Evolutionary conservation across 1,140 invertebrate species (phyloP).

Genomic region (Pseudomyrmex sp.): DNA sequence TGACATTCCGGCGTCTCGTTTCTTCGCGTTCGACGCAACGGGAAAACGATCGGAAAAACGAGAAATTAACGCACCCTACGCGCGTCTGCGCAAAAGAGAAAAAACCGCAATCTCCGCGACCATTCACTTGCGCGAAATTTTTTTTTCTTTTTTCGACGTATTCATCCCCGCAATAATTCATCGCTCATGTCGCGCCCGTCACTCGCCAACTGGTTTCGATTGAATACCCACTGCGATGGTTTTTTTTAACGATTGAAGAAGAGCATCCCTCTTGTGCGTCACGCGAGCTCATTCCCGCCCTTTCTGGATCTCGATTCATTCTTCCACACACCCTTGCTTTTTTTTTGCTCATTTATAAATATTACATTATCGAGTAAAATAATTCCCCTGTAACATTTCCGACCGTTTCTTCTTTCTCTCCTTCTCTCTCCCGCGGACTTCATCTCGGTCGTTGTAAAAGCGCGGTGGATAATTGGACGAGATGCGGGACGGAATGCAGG

Average conservation of each 20-base stretch:
- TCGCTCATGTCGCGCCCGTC: constrained; percentile 62
- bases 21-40: constrained; percentile 1
- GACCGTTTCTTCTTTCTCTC: neutral
- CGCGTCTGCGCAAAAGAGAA: constrained; percentile 43
- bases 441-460: constrained; percentile 56
- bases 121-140: constrained; percentile 40
- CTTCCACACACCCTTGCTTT: neutral
- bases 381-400: constrained; percentile 37
- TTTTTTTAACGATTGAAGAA: constrained; percentile 55
- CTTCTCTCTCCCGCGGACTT: constrained; percentile 1
- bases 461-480: constrained; percentile 68
- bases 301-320: neutral
- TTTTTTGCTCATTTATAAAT: constrained; percentile 59
- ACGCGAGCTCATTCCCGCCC: neutral
- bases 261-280: neutral
- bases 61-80: constrained; percentile 7
- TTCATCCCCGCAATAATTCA: constrained; percentile 58
- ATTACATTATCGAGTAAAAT: constrained; percentile 67
- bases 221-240: constrained; percentile 49
- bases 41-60: neutral
- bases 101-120: constrained; percentile 53
- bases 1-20: constrained; percentile 9
- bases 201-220: constrained; percentile 63
- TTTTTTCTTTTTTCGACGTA: constrained; percentile 44
- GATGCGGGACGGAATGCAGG: constrained; percentile 72